A percentile compares a stretch with the other conserved stretches of the same genome.
These are phyloP conservation scores for Salminus brasiliensis DNA, from an alignment of 2,113 vertebrate genomes.

Conservation along the genomic window DNA sequence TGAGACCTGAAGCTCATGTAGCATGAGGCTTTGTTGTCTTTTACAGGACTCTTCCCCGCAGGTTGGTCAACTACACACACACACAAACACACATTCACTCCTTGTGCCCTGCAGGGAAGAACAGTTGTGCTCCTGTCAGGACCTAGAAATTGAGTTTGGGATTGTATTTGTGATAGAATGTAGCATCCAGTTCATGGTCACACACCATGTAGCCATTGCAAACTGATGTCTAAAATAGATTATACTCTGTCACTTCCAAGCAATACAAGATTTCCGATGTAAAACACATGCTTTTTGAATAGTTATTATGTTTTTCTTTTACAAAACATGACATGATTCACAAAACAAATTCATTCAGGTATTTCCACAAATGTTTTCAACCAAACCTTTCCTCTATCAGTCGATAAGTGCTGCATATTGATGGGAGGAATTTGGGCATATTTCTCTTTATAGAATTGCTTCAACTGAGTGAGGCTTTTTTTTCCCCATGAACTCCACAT, in stretches of 20 bases:
- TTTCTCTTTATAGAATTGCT: too few relatives aligned
- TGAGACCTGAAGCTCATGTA: constrained; percentile 25
- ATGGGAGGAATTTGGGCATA: too few relatives aligned
- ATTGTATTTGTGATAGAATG: constrained; percentile 18
- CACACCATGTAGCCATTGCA: neutral
- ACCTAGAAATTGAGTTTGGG: constrained; percentile 23
- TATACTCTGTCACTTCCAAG: neutral
- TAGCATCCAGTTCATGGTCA: constrained; percentile 16
- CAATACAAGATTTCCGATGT: neutral
- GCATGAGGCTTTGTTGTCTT: constrained; percentile 28
- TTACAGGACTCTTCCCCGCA: neutral
- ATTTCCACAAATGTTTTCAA: too few relatives aligned
- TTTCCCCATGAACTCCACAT: too few relatives aligned
- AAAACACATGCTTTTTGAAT: too few relatives aligned
- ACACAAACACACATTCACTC: constrained; percentile 22
- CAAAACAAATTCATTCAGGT: too few relatives aligned
- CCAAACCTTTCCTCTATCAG: too few relatives aligned
- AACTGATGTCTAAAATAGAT: neutral
- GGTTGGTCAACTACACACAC: neutral
- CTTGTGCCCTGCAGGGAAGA: constrained; percentile 20
- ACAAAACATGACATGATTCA: too few relatives aligned
- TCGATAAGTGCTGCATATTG: too few relatives aligned
- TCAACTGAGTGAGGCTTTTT: too few relatives aligned
- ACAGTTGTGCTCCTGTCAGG: constrained; percentile 31
- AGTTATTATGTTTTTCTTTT: too few relatives aligned